Conservation (phyloP, 2,113 vertebrate genomes). For the Aegotheles bennettii region DNA sequence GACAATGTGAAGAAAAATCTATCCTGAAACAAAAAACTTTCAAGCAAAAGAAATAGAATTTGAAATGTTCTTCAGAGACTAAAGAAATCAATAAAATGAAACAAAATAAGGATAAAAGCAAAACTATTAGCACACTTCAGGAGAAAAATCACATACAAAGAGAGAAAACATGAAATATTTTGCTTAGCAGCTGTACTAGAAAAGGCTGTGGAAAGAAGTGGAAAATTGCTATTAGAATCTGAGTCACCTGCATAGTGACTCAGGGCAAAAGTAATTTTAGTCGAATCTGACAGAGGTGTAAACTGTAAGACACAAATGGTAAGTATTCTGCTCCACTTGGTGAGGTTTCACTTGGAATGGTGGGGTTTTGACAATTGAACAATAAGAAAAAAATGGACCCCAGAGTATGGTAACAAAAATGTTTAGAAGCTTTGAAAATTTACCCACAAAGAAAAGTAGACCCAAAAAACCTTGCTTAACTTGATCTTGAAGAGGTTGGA, state of each 20-base stretch:
- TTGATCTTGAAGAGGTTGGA: neutral
- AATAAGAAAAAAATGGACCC: neutral
- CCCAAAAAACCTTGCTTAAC: neutral
- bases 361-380: neutral
- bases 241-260: neutral
- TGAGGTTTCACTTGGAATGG: neutral
- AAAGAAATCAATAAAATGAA: neutral
- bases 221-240: neutral
- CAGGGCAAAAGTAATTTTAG: neutral
- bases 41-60: neutral
- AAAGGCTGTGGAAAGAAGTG: neutral
- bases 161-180: neutral
- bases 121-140: neutral
- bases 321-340: slow-evolving; percentile 57
- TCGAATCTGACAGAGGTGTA: slow-evolving; percentile 17
- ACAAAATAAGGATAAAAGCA: neutral
- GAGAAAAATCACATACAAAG: neutral
- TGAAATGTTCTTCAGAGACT: neutral
- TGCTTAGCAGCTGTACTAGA: neutral
- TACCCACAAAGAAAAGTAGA: neutral
- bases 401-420: neutral
- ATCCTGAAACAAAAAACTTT: neutral
- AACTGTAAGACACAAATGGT: slow-evolving; percentile 30
- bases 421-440: neutral
- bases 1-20: neutral